phyloP scores from a whole-genome alignment of 2,797 vertebrate genomes.

The Lycodopsis pacificus region DNA sequence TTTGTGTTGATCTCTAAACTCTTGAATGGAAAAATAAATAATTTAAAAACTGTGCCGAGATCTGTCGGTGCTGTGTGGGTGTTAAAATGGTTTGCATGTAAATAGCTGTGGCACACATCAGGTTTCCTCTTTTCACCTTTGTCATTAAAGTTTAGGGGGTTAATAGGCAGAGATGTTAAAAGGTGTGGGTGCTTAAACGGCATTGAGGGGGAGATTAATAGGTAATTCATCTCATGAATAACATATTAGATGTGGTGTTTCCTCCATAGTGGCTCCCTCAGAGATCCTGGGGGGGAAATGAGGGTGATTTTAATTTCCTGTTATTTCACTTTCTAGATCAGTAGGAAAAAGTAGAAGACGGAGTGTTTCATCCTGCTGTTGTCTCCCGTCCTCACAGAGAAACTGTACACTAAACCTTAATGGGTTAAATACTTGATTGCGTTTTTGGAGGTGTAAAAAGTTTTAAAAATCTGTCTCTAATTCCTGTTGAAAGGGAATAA shows the following conservation, averaged over 20 bases:
- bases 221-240: conserved; percentile 39
- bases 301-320: conserved; percentile 50
- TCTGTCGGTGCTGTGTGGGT: conserved; percentile 15
- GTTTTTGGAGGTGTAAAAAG: not conserved
- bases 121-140: conserved; percentile 56
- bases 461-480: conserved; percentile 22
- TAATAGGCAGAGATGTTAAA: conserved; percentile 37
- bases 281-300: conserved; percentile 21
- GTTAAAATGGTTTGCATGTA: conserved; percentile 45
- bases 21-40: conserved; percentile 35
- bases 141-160: conserved; percentile 38
- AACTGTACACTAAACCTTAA: not conserved
- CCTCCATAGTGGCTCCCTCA: conserved; percentile 23
- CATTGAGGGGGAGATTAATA: conserved; percentile 26
- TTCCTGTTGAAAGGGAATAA: conserved; percentile 13
- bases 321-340: conserved; percentile 41
- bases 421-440: not conserved
- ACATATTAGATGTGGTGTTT: conserved; percentile 39
- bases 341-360: conserved; percentile 6
- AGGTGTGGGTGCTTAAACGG: conserved; percentile 16
- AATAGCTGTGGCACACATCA: conserved; percentile 25
- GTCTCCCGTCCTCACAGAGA: not conserved
- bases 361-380: conserved; percentile 10
- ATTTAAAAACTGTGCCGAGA: conserved; percentile 17
- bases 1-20: conserved; percentile 46